A percentile compares a stretch with the other conserved stretches of the same genome.
Conservation (phyloP, 2,113 vertebrate genomes). For the Stictonetta naevosa region DNA sequence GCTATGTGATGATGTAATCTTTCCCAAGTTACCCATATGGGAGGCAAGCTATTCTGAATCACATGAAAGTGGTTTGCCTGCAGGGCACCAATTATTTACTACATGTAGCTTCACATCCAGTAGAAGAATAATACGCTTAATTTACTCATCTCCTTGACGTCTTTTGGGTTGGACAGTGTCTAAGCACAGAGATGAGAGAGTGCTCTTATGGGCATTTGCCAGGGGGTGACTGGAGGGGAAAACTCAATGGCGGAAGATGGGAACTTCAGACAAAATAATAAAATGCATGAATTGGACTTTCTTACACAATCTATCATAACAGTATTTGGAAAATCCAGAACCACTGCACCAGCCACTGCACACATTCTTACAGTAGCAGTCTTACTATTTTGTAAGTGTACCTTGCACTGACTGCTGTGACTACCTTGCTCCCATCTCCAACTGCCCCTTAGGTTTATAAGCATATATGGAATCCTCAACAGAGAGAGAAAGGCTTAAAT, state of each 20-base stretch:
- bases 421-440: background rate
- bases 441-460: background rate
- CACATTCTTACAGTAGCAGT: background rate
- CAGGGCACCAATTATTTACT: conserved; percentile 69
- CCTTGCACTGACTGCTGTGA: background rate
- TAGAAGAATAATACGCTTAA: conserved; percentile 54
- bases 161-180: conserved; percentile 39
- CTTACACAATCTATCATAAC: background rate
- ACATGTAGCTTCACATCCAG: conserved; percentile 69
- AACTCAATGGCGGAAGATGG: background rate
- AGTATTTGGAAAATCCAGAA: background rate
- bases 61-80: conserved; percentile 48
- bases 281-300: background rate
- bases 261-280: background rate
- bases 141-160: conserved; percentile 63
- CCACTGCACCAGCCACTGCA: background rate
- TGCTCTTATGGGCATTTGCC: background rate
- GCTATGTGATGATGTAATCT: conserved; percentile 47
- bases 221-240: background rate
- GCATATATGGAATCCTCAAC: background rate
- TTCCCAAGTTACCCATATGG: conserved; percentile 3
- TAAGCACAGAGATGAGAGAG: background rate
- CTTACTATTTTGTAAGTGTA: background rate
- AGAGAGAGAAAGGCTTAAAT: background rate
- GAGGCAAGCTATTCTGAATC: conserved; percentile 51